Evolutionary conservation across 2,888 invertebrate genomes (phyloP), one percentile per base, ranked within the genome.

Genomic region (Diachrysia chrysitis): DNA sequence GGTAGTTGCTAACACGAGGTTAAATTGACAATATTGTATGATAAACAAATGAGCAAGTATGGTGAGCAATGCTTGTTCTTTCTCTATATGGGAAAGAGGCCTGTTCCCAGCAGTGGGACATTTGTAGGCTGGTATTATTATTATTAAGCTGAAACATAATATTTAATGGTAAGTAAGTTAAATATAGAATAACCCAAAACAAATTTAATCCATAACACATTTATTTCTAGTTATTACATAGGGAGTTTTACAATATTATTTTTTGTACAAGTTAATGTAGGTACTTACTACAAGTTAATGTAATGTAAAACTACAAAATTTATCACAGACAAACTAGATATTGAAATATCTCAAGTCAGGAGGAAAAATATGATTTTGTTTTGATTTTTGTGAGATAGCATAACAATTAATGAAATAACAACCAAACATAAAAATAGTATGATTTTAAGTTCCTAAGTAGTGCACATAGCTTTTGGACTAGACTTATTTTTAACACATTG

Each of bases 251-350:
- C n/a, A 42, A 42, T n/a, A n/a, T 14, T 6, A n/a, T 42, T 42
- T 37, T 42, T 42, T 16, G 16, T 37, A 29, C 29, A 37, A 37
- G 37, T 37, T 37, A 37, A 37, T 37, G n/a, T n/a, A n/a, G n/a
- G n/a, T n/a, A n/a, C n/a, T 25, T 25, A 2, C 25, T 25, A 25
- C 25, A 3, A 25, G 25, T 25, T 5, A n/a, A n/a, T n/a, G n/a
- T 25, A 3, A 25, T 25, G n/a, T 42, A 42, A 42, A n/a, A 5
- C 42, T 42, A 42, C n/a, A 42, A n/a, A 42, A 42, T 42, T 16
- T 42, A 42, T 42, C 42, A 42, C 42, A 42, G 42, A 42, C n/a
- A 7, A 42, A 42, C 42, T n/a, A 42, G 42, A 42, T 42, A 42
- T 42, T 42, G n/a, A 4, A 42, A 42, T n/a, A 42, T 42, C 42